Base-by-base conservation (phyloP, 2,888 invertebrate genomes). In the Hirudinaria manillensis region DNA sequence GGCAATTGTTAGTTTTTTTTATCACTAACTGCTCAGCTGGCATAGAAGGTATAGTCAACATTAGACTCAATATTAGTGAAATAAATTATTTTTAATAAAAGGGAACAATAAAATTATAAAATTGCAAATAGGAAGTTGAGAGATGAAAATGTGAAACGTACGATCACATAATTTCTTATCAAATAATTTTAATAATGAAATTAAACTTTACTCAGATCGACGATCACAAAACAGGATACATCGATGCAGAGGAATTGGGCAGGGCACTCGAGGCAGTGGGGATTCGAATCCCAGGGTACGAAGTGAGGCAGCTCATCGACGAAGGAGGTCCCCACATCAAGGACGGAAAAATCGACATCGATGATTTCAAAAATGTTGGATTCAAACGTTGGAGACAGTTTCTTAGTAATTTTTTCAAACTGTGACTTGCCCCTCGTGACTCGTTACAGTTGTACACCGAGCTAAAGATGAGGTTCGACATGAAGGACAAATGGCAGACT, bases 231-330 rank as follows among this genome's bases (percentile, higher is more conserved):
- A 93, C 92, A 87, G 97, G 97, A 6, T 92, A 89, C 87, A 92
- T 99, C 81, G 93, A 94, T 82, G 87, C 94, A 79, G 90, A 90
- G 80, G 98, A 99, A 85, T 88, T 99, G 75, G 92, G 93, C 83
- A 91, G 91, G 79, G 97, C 97, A 0, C 88, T 99, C 76, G 93
- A 94, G 83, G 88, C 91, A 77, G 92, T 93, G 81, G 97, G 96
- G 32, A 92, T 97, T 86, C 96, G 95, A 88, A 89, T 98, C 82
- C 94, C 99, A 76, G 94, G 93, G 76, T 98, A 93, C 89, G 89
- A 92, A 88, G 90, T 93, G 72, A 87, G 90, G 32, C 91, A 92
- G 83, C 91, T 97, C 90, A 91, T 95, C 82, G 71, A 76, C 3
- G 71, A 81, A 19, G 80, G 78, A 67, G 82, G 83, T 76, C 77